Evolutionary conservation across 2,888 invertebrate species (phyloP).

Genomic region (Agrotis ipsilon): DNA sequence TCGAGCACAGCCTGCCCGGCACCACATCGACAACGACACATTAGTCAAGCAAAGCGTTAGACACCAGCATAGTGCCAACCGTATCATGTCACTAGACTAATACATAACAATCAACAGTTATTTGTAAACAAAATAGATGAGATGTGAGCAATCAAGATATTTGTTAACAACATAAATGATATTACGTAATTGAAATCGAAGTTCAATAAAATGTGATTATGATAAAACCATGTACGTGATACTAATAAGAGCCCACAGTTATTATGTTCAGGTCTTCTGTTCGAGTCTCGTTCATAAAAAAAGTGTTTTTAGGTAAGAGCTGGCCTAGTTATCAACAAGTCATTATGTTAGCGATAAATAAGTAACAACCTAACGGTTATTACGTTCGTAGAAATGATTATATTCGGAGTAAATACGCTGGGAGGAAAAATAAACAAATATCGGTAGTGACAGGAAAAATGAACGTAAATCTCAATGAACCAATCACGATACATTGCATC

Average conservation of each 20-base stretch:
- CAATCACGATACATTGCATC: slow-evolving; percentile 25
- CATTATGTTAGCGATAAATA: slow-evolving; percentile 8
- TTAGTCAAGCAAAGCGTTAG: slow-evolving; percentile 67
- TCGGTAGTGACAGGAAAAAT: slow-evolving; percentile 3
- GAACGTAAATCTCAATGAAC: slow-evolving; percentile 1
- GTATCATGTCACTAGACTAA: slow-evolving; percentile 32
- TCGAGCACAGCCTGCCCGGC: slow-evolving; percentile 80
- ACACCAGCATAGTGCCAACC: slow-evolving; percentile 32
- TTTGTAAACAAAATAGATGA: slow-evolving; percentile 21
- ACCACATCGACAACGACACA: slow-evolving; percentile 59
- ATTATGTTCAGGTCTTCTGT: not conserved
- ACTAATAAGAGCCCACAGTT: not conserved
- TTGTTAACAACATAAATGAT: slow-evolving; percentile 15
- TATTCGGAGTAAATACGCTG: not conserved
- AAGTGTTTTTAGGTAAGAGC: not conserved
- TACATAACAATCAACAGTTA: slow-evolving; percentile 12
- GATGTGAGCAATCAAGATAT: not conserved
- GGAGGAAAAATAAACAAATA: slow-evolving; percentile 25
- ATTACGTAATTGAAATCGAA: not conserved
- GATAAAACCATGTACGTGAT: not conserved
- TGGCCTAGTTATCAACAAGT: slow-evolving; percentile 1
- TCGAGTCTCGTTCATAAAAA: not conserved
- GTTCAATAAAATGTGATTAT: not conserved
- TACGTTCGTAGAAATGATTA: slow-evolving; percentile 5
- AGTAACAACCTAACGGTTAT: not conserved